phyloP scores from a whole-genome alignment of 2,113 vertebrate genomes.

The Mustela nigripes region DNA sequence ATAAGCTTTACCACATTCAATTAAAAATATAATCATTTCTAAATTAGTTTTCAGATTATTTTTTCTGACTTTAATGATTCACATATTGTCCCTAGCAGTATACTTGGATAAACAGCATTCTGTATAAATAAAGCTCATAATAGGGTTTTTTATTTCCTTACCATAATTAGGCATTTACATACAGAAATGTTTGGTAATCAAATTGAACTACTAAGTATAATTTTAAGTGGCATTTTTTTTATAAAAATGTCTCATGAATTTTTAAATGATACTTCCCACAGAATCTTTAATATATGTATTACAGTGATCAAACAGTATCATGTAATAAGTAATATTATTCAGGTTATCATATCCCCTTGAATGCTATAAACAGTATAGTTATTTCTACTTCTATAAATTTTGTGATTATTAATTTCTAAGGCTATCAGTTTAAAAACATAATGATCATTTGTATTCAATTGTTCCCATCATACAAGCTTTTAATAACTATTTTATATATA shows the following conservation, averaged over 20 bases:
- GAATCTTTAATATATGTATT: neutral
- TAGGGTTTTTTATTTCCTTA: neutral
- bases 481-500: neutral
- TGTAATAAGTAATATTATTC: neutral
- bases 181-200: neutral
- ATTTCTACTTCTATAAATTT: neutral
- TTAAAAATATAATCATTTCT: constrained; percentile 9
- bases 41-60: neutral
- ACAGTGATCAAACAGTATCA: neutral
- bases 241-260: neutral
- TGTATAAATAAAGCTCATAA: neutral
- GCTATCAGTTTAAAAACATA: neutral
- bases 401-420: neutral
- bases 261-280: neutral
- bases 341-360: neutral
- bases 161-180: neutral
- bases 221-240: neutral
- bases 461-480: neutral
- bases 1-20: neutral
- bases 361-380: neutral
- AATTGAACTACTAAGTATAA: neutral
- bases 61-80: neutral
- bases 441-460: neutral
- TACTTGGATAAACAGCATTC: neutral
- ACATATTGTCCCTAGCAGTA: neutral